Conservation (phyloP, 2,888 invertebrate species). For the Marronus borbonicus region DNA sequence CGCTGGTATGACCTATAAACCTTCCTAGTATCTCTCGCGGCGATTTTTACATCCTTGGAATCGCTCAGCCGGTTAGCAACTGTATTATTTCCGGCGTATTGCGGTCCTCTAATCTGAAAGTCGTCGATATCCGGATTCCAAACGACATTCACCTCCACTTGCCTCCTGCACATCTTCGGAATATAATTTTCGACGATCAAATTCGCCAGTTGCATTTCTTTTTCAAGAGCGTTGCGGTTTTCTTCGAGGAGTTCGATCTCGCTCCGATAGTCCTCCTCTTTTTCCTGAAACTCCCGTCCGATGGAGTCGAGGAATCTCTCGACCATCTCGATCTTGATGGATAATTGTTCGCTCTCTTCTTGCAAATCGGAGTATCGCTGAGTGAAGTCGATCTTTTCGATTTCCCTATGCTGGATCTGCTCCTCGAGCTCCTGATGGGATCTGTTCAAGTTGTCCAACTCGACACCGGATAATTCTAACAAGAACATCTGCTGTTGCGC, state of each 20-base stretch:
- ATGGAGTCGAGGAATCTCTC: constrained; percentile 86
- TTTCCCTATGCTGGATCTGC: constrained; percentile 87
- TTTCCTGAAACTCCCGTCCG: constrained; percentile 82
- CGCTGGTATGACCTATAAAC: too few relatives aligned
- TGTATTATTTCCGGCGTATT: constrained; percentile 94
- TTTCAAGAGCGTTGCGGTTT: constrained; percentile 8
- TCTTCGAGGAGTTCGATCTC: constrained; percentile 80
- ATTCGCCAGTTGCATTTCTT: constrained; percentile 76
- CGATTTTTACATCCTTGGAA: neutral
- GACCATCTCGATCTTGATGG: constrained; percentile 88
- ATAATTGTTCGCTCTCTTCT: constrained; percentile 93
- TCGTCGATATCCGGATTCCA: constrained; percentile 98
- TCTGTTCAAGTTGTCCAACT: constrained; percentile 81
- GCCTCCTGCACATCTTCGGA: constrained; percentile 88
- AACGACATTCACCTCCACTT: constrained; percentile 89
- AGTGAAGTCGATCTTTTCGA: constrained; percentile 89
- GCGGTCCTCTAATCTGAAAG: constrained; percentile 96
- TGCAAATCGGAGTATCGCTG: constrained; percentile 92
- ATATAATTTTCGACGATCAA: constrained; percentile 90
- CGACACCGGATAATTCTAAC: constrained; percentile 86
- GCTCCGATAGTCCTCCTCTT: constrained; percentile 91
- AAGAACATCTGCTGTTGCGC: constrained; percentile 91
- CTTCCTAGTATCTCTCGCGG: too few relatives aligned
- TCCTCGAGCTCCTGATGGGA: constrained; percentile 85
- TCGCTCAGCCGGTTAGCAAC: neutral